Evolutionary conservation across 1,140 invertebrate genomes (phyloP), one percentile per base, ranked within the genome.

Genomic region (Megalonaias nervosa): DNA sequence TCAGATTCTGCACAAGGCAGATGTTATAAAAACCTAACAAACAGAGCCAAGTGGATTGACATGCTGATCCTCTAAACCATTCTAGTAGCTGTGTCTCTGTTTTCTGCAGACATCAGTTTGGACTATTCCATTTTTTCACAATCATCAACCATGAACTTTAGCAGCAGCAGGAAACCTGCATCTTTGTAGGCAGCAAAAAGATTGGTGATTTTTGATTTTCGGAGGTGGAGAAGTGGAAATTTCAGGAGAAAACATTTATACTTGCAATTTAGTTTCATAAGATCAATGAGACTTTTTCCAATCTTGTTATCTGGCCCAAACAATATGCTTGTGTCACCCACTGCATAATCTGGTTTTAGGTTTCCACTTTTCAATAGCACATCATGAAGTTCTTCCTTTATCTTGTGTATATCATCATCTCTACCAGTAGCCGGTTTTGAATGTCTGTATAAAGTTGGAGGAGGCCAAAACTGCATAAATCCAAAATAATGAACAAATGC

Each of bases 261-360:
- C 56, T 58, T 74, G 13, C 15, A 21, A 19, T 66, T 67, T 12
- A 16, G 23, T 55, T 67, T 57, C 67, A 19, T 5, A 16, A 74
- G 64, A 31, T 67, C 67, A 19, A 74, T 26, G 2, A 74, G 56
- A 74, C 67, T 74, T 66, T 62, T 56, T 65, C 62, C 72, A 26
- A 74, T 74, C 19, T 74, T 74, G 26, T 74, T 55, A 67, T 74
- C 72, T 48, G 72, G 72, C 2, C 48, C 72, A 67, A 74, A 74
- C 14, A 67, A 13, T 1, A 74, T 74, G 31, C 58, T 67, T 17
- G 58, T 62, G 17, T 13, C 15, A 67, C 21, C 26, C 0, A 9
- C 31, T 38, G 38, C 38, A 38, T 38, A 6, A 6, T 38, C 38
- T 38, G 38, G 38, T 12, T 26, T 14, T 23, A 58, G 3, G 64